phyloP scores from a whole-genome alignment of 2,797 vertebrate species.

The Gymnopithys bicolor region DNA sequence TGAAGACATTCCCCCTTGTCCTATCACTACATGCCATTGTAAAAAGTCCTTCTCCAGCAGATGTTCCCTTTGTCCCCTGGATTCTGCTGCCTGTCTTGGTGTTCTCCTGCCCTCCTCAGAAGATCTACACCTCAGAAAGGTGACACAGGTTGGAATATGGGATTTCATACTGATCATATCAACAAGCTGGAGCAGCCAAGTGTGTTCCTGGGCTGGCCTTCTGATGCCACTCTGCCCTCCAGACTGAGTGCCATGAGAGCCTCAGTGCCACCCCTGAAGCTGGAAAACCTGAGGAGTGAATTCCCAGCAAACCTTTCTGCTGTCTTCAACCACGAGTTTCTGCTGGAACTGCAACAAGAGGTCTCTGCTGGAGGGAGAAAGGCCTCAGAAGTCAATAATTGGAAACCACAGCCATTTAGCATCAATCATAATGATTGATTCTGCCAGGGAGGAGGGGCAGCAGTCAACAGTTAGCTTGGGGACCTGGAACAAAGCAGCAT shows the following conservation, averaged over 20 bases:
- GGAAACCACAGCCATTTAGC: background rate
- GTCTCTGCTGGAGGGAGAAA: background rate
- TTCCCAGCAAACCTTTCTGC: background rate
- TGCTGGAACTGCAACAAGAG: background rate
- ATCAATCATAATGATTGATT: background rate
- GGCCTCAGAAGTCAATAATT: background rate
- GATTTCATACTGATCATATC: background rate
- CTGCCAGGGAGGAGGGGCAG: background rate
- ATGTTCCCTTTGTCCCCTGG: background rate
- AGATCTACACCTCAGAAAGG: background rate
- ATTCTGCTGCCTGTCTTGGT: background rate
- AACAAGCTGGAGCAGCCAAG: background rate
- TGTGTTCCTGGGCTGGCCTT: background rate
- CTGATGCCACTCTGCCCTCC: background rate
- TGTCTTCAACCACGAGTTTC: background rate
- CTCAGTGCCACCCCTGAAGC: background rate
- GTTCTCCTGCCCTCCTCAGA: background rate
- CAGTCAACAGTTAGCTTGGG: background rate
- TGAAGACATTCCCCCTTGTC: background rate
- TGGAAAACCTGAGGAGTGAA: background rate
- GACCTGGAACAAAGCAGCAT: background rate
- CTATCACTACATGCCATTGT: background rate
- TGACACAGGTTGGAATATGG: background rate
- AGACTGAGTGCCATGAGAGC: background rate
- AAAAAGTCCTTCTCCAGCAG: background rate